Conservation (phyloP, 2,113 vertebrate species). For the Gulo gulo region DNA sequence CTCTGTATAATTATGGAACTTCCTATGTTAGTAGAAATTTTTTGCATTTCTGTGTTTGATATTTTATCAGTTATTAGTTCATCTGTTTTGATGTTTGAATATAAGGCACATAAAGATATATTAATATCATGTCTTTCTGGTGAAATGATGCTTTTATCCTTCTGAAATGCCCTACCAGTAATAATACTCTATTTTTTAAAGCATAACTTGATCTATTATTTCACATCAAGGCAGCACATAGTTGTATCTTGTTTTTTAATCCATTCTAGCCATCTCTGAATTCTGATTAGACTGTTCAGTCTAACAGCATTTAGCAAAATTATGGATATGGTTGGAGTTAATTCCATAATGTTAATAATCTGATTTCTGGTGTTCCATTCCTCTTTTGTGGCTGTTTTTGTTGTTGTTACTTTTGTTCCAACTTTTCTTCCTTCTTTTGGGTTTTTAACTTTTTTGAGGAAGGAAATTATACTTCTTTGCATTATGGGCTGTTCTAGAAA, state of each 20-base stretch:
- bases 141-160: not conserved
- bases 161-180: not conserved
- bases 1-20: not conserved
- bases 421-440: not conserved
- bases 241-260: not conserved
- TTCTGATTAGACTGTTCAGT: not conserved
- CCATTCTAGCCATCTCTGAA: not conserved
- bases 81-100: not conserved
- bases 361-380: not conserved
- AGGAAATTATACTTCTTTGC: not conserved
- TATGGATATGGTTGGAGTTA: not conserved
- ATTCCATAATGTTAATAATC: not conserved
- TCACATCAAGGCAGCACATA: not conserved
- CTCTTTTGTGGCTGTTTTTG: not conserved
- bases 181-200: not conserved
- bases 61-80: not conserved
- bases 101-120: not conserved
- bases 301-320: not conserved
- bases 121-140: not conserved
- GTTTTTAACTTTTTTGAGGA: not conserved
- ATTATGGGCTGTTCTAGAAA: not conserved
- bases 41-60: not conserved
- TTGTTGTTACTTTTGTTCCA: not conserved
- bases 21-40: not conserved
- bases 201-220: not conserved